phyloP scores from a whole-genome alignment of 2,888 invertebrate genomes.

The Globia sparganii region DNA sequence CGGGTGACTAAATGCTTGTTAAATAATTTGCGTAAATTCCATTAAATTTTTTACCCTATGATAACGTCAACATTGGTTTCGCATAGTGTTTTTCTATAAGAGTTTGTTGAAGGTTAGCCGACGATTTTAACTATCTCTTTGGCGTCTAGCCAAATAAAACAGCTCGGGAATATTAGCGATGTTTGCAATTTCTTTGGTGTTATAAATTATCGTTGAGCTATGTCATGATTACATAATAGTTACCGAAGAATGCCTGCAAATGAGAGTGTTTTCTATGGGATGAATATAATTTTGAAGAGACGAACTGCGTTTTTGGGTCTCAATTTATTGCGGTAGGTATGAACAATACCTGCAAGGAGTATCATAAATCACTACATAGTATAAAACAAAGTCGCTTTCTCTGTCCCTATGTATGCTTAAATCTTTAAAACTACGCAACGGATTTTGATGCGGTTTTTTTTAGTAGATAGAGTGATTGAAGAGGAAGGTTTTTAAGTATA shows the following conservation, averaged over 20 bases:
- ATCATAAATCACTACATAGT: too few species aligned
- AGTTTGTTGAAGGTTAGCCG: constrained; percentile 46
- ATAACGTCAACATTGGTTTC: constrained; percentile 35
- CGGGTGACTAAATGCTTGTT: not conserved
- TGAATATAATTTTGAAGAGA: not conserved
- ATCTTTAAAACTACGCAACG: too few species aligned
- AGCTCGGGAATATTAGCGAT: constrained; percentile 11
- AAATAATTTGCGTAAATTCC: constrained; percentile 27
- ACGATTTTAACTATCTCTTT: constrained; percentile 52
- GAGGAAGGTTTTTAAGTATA: too few species aligned
- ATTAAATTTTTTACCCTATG: constrained; percentile 17
- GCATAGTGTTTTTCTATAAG: constrained; percentile 20
- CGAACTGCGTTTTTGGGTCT: not conserved
- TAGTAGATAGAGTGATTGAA: too few species aligned
- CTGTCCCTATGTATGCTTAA: too few species aligned
- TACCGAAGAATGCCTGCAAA: not conserved
- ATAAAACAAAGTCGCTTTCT: too few species aligned
- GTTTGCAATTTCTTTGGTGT: constrained; percentile 21
- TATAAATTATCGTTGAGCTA: constrained; percentile 16
- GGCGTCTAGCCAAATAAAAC: constrained; percentile 45
- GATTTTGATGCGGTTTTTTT: too few species aligned
- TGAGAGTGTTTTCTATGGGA: not conserved
- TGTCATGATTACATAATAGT: constrained; percentile 29
- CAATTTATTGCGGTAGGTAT: not conserved
- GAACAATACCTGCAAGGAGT: not conserved